phyloP scores from a whole-genome alignment of 1,140 invertebrate genomes.

The Saccostrea glomerata region DNA sequence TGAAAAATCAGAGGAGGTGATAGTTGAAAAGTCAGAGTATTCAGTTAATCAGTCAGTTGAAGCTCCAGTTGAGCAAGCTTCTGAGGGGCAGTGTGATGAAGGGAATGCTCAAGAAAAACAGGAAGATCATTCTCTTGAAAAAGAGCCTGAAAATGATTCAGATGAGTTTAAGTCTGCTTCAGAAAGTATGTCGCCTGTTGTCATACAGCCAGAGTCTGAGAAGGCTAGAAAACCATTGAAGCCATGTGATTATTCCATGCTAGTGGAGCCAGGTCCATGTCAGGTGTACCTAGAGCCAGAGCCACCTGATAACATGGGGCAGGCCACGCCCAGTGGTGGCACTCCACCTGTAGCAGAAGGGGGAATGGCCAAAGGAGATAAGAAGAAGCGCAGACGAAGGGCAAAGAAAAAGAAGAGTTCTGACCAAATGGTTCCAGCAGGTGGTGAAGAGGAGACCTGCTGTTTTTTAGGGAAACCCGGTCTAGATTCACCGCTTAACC shows the following conservation, averaged over 20 bases:
- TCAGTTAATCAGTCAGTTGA: background rate
- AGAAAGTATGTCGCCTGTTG: background rate
- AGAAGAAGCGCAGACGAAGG: constrained; percentile 7
- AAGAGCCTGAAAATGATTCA: constrained; percentile 6
- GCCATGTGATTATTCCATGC: constrained; percentile 39
- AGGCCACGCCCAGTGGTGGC: background rate
- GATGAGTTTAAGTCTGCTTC: constrained; percentile 17
- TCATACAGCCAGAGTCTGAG: background rate
- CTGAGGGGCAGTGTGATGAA: background rate
- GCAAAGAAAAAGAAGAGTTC: constrained; percentile 25
- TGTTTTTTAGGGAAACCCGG: constrained; percentile 47
- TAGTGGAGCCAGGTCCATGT: constrained; percentile 26
- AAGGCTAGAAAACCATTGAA: constrained; percentile 33
- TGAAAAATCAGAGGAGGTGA: background rate
- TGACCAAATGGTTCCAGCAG: constrained; percentile 19
- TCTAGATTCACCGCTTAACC: constrained; percentile 44
- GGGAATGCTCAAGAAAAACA: background rate
- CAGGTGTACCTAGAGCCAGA: constrained; percentile 41
- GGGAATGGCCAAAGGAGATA: constrained; percentile 2
- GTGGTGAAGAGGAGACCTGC: constrained; percentile 29
- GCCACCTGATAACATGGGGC: constrained; percentile 11
- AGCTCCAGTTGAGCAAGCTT: no score
- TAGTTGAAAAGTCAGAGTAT: background rate
- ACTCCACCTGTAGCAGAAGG: background rate
- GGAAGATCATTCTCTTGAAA: background rate